These are phyloP conservation scores for Eubasilissa regina DNA, from an alignment of 1,140 invertebrate genomes.

Conservation along the genomic window DNA sequence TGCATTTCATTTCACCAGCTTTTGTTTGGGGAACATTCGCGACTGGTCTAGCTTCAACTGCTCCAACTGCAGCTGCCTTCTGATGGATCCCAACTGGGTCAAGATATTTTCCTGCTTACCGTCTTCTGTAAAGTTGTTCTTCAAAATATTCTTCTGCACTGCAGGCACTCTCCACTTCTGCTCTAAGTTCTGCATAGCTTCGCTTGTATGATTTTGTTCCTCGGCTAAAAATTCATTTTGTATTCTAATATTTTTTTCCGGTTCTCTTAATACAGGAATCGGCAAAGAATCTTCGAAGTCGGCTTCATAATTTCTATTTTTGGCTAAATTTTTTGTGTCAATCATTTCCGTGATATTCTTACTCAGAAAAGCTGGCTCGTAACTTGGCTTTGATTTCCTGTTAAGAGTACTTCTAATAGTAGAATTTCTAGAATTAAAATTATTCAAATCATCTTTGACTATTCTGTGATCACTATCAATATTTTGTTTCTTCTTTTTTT, in stretches of 20 bases:
- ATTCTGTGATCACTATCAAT: constrained; percentile 12
- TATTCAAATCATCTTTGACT: constrained; percentile 25
- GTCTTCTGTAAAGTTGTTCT: constrained; percentile 67
- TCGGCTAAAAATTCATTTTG: constrained; percentile 53
- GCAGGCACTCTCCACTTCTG: constrained; percentile 74
- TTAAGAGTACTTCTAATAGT: constrained; percentile 18
- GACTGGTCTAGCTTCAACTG: constrained; percentile 72
- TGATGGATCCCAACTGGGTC: constrained; percentile 74
- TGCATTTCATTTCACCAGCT: constrained; percentile 42
- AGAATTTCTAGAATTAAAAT: background rate
- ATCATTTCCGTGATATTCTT: constrained; percentile 59
- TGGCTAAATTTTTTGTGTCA: constrained; percentile 49
- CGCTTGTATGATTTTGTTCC: constrained; percentile 61
- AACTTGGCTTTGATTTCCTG: constrained; percentile 53
- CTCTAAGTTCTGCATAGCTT: constrained; percentile 68
- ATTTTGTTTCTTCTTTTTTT: constrained; percentile 16
- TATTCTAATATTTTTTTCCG: constrained; percentile 55
- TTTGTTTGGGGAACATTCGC: constrained; percentile 50
- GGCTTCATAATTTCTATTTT: constrained; percentile 20
- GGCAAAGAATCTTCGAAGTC: constrained; percentile 67
- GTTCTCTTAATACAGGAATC: constrained; percentile 71
- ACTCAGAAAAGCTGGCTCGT: constrained; percentile 59
- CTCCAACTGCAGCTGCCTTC: constrained; percentile 73
- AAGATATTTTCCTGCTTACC: constrained; percentile 71
- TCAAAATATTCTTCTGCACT: constrained; percentile 74